Evolutionary conservation across 2,113 vertebrate species (phyloP).

Genomic region (human (Homo sapiens)): DNA sequence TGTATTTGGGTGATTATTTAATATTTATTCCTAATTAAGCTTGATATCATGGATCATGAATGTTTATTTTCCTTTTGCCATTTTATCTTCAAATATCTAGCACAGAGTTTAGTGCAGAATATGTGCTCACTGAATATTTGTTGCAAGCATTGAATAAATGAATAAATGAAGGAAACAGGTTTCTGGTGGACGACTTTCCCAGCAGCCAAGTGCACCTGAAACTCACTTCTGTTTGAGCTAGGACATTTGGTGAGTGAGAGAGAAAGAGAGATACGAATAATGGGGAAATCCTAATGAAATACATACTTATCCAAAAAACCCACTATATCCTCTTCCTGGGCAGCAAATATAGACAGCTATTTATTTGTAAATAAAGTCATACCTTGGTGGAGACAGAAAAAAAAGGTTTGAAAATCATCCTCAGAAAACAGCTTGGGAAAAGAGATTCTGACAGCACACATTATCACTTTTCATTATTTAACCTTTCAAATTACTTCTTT

Average conservation of each 20-base stretch:
- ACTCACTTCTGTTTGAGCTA: background rate
- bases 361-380: conserved; percentile 23
- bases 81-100: conserved; percentile 20
- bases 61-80: background rate
- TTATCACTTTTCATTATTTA: background rate
- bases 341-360: conserved; percentile 13
- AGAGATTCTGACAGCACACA: background rate
- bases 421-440: background rate
- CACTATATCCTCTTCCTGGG: conserved; percentile 14
- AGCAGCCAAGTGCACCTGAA: background rate
- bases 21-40: background rate
- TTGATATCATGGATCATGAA: background rate
- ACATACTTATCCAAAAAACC: conserved; percentile 29
- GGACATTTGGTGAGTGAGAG: background rate
- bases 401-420: background rate
- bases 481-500: conserved; percentile 24
- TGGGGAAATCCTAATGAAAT: conserved; percentile 15
- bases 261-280: background rate
- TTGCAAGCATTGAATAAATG: background rate
- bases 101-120: background rate
- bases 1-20: background rate
- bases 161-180: background rate
- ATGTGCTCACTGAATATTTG: background rate
- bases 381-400: background rate
- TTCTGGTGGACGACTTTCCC: background rate